Percentiles rank a stretch among this genome's conserved stretches.
Evolutionary conservation across 2,797 vertebrate genomes (phyloP).

Genomic region (Chaetodon trifasciatus): DNA sequence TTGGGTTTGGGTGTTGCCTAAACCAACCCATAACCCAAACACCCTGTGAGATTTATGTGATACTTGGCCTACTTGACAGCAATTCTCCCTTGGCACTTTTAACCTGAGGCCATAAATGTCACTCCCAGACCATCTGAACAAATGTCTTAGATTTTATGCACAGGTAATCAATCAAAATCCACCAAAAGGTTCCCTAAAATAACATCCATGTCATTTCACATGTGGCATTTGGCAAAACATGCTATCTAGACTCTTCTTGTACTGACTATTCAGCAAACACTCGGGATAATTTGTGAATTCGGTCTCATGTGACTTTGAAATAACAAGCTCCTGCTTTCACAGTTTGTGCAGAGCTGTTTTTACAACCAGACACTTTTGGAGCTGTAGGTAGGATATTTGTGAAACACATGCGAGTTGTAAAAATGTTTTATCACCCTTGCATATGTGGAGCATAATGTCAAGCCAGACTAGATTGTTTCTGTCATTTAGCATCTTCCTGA

Average conservation of each 20-base stretch:
- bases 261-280: not conserved
- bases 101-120: conserved; percentile 7
- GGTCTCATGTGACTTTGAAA: conserved; percentile 19
- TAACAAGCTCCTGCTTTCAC: conserved; percentile 19
- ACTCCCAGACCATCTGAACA: not conserved
- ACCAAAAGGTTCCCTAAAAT: not conserved
- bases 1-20: not conserved
- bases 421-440: not conserved
- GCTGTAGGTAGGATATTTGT: not conserved
- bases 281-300: not conserved
- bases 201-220: not conserved
- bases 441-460: conserved; percentile 5
- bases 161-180: not conserved
- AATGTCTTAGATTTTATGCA: not conserved
- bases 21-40: not conserved
- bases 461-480: conserved; percentile 40
- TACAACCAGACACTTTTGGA: not conserved
- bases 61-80: conserved; percentile 17
- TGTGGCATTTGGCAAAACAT: not conserved
- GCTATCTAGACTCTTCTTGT: not conserved
- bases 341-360: not conserved
- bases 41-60: not conserved
- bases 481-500: conserved; percentile 43
- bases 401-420: not conserved
- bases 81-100: not conserved